Evolutionary conservation across 2,797 vertebrate species (phyloP).

Genomic region (Centroberyx gerrardi): DNA sequence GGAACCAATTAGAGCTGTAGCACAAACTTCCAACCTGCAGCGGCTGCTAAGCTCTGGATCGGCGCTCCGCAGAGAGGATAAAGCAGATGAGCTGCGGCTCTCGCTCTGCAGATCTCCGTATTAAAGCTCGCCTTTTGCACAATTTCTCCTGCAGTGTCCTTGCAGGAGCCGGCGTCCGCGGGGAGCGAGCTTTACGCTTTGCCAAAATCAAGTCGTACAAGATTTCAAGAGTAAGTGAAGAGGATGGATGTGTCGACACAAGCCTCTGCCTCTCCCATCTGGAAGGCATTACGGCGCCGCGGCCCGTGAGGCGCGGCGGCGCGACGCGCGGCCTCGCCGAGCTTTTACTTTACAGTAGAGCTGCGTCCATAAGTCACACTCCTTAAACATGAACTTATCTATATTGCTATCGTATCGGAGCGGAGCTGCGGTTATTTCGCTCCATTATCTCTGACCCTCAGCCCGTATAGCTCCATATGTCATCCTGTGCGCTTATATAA

Average conservation of each 20-base stretch:
- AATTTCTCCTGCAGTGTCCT: conserved; percentile 59
- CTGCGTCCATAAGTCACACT: conserved; percentile 24
- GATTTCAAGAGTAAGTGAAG: conserved; percentile 51
- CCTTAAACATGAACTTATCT: not conserved
- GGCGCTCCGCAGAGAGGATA: conserved; percentile 53
- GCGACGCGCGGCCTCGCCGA: conserved; percentile 28
- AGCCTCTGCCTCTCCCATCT: conserved; percentile 65
- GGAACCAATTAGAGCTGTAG: conserved; percentile 66
- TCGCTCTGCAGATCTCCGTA: conserved; percentile 49
- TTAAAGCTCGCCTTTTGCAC: conserved; percentile 44
- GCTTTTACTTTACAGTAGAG: not conserved
- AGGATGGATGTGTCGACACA: conserved; percentile 63
- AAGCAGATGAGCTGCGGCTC: conserved; percentile 63
- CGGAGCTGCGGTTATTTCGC: conserved; percentile 17
- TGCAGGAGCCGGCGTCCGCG: conserved; percentile 56
- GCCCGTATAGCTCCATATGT: conserved; percentile 24
- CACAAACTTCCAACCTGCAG: conserved; percentile 35
- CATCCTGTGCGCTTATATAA: conserved; percentile 52
- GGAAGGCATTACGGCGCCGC: conserved; percentile 70
- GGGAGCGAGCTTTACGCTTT: conserved; percentile 45
- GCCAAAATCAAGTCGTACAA: conserved; percentile 57
- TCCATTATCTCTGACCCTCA: conserved; percentile 49
- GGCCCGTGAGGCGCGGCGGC: conserved; percentile 56
- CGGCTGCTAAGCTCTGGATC: conserved; percentile 51
- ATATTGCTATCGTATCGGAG: not conserved